A percentile compares a stretch with the other conserved stretches of the same genome.
phyloP scores from a whole-genome alignment of 2,797 vertebrate species.

The Eidolon dupreanum region DNA sequence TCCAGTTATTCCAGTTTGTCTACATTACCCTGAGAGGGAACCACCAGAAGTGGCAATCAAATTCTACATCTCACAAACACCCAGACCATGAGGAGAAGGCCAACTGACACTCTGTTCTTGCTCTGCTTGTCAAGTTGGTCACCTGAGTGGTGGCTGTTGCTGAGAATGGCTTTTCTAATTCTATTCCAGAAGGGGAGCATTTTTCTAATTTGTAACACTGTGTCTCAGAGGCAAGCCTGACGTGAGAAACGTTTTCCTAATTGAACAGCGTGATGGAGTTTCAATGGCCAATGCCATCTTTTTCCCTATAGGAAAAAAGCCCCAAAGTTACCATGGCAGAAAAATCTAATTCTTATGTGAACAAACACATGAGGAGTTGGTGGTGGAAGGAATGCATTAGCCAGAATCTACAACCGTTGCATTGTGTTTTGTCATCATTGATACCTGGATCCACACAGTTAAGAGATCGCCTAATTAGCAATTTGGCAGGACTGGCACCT shows the following conservation, averaged over 20 bases:
- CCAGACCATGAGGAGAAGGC: not conserved
- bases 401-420: not conserved
- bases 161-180: not conserved
- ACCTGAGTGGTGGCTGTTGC: not conserved
- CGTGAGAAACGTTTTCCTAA: not conserved
- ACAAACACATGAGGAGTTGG: not conserved
- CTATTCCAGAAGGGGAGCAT: not conserved
- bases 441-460: not conserved
- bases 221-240: not conserved
- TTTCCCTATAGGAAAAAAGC: not conserved
- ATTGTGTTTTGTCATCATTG: not conserved
- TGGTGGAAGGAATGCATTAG: not conserved
- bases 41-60: not conserved
- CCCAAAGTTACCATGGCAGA: not conserved
- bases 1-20: not conserved
- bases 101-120: not conserved
- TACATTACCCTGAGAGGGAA: not conserved
- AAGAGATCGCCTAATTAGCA: conserved; percentile 10
- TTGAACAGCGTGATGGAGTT: not conserved
- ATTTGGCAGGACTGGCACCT: not conserved
- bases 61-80: not conserved
- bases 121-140: not conserved
- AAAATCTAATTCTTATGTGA: not conserved
- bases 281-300: not conserved
- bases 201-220: not conserved